Base-by-base conservation (phyloP, 2,113 vertebrate genomes). In the Bubalus kerabau region DNA sequence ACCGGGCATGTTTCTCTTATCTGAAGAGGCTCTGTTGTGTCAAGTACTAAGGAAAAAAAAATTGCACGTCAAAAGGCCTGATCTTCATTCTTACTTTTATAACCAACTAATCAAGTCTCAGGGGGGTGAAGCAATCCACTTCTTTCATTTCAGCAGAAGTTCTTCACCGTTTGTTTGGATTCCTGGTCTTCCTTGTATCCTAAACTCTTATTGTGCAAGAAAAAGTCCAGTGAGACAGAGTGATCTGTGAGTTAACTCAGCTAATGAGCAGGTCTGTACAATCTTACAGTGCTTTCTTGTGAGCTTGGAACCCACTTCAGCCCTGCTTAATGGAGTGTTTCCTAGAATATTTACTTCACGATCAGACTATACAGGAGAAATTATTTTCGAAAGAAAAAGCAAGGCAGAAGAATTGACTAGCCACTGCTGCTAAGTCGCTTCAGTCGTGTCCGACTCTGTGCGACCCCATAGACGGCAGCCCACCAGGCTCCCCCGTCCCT, bases 401-500 rank as follows among this genome's bases (percentile, higher is more conserved):
- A 91, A 95, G 26, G 36, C 57, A 10, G 5, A 84, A 96, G 43
- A 88, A 71, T 86, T 96, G 10, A 14, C 98, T 94, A 96, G 78
- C 71, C 56, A 13, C n/a, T 97, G 93, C 84, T 60, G 56, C 57
- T 59, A 8, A 32, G 60, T 62, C 30, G 1, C 30, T 16, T 62
- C 60, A 62, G 60, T 32, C 30, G 1, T 62, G 60, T 62, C 60
- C 1, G 0, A 62, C 28, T 62, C 28, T 16, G 0, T 62, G 14
- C 6, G 6, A 62, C 30, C 60, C 28, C 28, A 32, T 32, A 32
- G 60, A 32, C 0, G 28, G 60, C 60, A 62, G 60, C 60, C 60
- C 60, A 62, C 28, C 28, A 32, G 28, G 60, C 28, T 62, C 60
- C 13, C 24, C 28, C 0, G 1, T 32, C 60, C 60, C 28, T 62